phyloP scores from a whole-genome alignment of 2,888 invertebrate genomes.

The Leptinotarsa tumamoca region DNA sequence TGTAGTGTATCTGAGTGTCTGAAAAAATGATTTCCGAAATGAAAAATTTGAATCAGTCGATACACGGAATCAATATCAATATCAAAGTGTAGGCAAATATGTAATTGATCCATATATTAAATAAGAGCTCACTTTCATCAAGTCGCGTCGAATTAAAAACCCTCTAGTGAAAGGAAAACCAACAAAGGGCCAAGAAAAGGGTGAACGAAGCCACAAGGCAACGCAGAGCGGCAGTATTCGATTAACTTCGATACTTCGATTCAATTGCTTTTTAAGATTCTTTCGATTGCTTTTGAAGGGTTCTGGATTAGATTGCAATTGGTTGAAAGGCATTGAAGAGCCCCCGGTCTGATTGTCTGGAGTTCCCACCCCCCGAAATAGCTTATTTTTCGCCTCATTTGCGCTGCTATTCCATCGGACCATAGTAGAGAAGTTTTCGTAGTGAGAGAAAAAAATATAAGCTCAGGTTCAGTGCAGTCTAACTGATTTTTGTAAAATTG shows the following conservation, averaged over 20 bases:
- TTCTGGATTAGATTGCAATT: constrained; percentile 67
- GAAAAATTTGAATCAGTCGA: too few species aligned
- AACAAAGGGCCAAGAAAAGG: constrained; percentile 19
- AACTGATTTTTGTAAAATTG: constrained; percentile 34
- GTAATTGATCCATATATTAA: not conserved
- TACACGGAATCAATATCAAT: too few species aligned
- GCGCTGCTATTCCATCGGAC: constrained; percentile 63
- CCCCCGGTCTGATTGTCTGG: constrained; percentile 45
- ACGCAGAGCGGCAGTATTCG: constrained; percentile 58
- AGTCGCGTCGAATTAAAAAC: not conserved
- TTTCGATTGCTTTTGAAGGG: constrained; percentile 66
- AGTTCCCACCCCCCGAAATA: constrained; percentile 54
- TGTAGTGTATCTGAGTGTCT: too few species aligned
- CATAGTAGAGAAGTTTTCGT: constrained; percentile 18
- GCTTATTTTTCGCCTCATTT: constrained; percentile 67
- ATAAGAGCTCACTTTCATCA: not conserved
- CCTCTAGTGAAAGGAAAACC: constrained; percentile 7
- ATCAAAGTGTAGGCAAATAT: not conserved
- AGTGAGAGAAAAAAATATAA: constrained; percentile 19
- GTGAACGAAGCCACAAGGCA: constrained; percentile 12
- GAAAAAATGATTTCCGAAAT: too few species aligned
- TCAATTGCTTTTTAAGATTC: constrained; percentile 67
- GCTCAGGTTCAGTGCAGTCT: constrained; percentile 30
- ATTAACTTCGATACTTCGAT: constrained; percentile 66
- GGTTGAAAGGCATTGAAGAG: constrained; percentile 66